Evolutionary conservation across 2,797 vertebrate genomes (phyloP), one percentile per base, ranked within the genome.

Genomic region (Paramormyrops hopkinsi): DNA sequence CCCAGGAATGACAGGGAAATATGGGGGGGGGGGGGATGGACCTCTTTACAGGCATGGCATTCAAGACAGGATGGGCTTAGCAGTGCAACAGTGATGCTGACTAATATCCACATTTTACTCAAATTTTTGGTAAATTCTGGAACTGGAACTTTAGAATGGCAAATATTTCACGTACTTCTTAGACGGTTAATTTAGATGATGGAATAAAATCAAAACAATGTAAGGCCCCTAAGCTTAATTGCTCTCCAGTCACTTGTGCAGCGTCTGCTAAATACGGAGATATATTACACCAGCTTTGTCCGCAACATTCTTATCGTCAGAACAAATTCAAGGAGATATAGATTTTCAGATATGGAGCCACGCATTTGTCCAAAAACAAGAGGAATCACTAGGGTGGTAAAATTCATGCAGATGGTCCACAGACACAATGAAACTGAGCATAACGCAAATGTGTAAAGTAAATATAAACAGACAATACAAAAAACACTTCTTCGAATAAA

Each of bases 401-500:
- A 87, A 41, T 53, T 86, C 50, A 87, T 37, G 53, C 29, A 84
- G 46, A 51, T 12, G 48, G 65, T 22, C 88, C 82, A 89, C 25
- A 65, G 44, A 14, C 56, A 65, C 17, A 65, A 44, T 62, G 56
- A 25, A 41, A 41, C 53, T 1, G 37, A 41, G 17, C n/a, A 37
- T 19, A 87, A 62, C 12, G 6, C 62, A 51, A 73, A 86, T 37
- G 69, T 12, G 51, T n/a, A 54, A 86, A 86, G 12, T 12, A 33
- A 59, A 56, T 29, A 19, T 86, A 14, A 11, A 46, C 33, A 33
- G 25, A 53, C 25, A 25, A 17, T 59, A 51, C 44, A 62, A 89
- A 76, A 54, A 59, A 56, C 9, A 44, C 7, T 25, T 48, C 86
- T 88, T 65, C 22, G 37, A 37, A 87, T 89, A 48, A 89, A 89